These are phyloP conservation scores for Orestias chungarensis DNA, from an alignment of 2,797 vertebrate species.

Conservation along the genomic window DNA sequence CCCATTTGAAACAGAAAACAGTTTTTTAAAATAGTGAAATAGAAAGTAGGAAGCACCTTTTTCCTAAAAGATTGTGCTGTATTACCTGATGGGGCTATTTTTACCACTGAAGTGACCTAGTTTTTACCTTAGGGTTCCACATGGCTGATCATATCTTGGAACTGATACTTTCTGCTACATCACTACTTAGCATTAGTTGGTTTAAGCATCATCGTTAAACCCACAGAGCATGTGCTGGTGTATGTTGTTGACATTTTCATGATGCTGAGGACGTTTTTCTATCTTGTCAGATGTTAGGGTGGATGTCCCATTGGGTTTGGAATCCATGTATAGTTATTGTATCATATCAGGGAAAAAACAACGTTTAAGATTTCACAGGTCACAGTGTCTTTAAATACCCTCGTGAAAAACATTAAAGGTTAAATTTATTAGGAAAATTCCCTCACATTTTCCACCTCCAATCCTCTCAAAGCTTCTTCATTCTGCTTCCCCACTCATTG, in stretches of 20 bases:
- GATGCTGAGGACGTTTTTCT: background rate
- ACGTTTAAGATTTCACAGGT: slow-evolving; percentile 21
- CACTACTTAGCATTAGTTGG: background rate
- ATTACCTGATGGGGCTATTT: slow-evolving; percentile 18
- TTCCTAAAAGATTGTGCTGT: background rate
- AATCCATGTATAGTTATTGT: background rate
- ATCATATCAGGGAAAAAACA: background rate
- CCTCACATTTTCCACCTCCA: slow-evolving; percentile 46
- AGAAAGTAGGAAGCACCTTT: background rate
- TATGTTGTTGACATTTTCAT: background rate
- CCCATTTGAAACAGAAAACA: too few relatives aligned
- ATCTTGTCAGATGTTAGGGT: background rate
- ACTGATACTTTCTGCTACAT: slow-evolving; percentile 15
- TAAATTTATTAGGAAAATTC: slow-evolving; percentile 60
- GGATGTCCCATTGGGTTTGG: background rate
- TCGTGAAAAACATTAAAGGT: slow-evolving; percentile 34
- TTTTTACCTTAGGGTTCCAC: slow-evolving; percentile 51
- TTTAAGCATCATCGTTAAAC: background rate
- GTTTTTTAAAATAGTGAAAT: too few relatives aligned
- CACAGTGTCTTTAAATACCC: slow-evolving; percentile 19
- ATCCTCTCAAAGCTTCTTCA: slow-evolving; percentile 15
- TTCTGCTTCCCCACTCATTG: slow-evolving; percentile 7
- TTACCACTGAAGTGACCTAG: slow-evolving; percentile 41
- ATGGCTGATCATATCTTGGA: slow-evolving; percentile 30
- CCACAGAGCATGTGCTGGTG: background rate